phyloP scores from a whole-genome alignment of 2,888 invertebrate genomes.

The Acheta domesticus region DNA sequence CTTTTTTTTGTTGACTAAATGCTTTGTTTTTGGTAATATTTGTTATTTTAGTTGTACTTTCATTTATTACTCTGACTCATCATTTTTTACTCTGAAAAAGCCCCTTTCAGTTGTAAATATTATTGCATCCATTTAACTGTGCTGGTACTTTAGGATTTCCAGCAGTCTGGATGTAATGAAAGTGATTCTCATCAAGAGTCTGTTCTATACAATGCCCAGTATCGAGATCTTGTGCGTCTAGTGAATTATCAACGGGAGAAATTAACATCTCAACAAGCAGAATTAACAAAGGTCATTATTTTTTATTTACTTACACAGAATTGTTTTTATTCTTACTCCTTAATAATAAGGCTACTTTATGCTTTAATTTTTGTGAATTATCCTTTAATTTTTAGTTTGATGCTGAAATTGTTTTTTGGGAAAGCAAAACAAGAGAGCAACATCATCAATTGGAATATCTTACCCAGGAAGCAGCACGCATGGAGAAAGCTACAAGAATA shows the following conservation, averaged over 20 bases:
- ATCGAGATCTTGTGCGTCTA: slow-evolving; percentile 77
- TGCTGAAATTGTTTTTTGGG: slow-evolving; percentile 88
- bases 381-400: slow-evolving; percentile 60
- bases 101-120: too few species aligned
- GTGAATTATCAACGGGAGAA: slow-evolving; percentile 91
- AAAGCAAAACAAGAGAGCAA: slow-evolving; percentile 82
- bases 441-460: slow-evolving; percentile 79
- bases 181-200: slow-evolving; percentile 53
- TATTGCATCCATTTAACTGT: too few species aligned
- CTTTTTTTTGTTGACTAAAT: too few species aligned
- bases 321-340: neutral
- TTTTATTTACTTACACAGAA: neutral
- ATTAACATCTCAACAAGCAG: slow-evolving; percentile 82
- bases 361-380: too few species aligned
- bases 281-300: slow-evolving; percentile 77
- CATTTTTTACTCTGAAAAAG: too few species aligned
- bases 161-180: slow-evolving; percentile 26
- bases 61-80: too few species aligned
- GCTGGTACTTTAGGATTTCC: slow-evolving; percentile 29
- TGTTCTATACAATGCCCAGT: slow-evolving; percentile 71
- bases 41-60: too few species aligned
- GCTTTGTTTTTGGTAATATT: too few species aligned
- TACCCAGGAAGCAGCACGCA: slow-evolving; percentile 75
- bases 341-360: neutral
- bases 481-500: slow-evolving; percentile 72